A percentile compares a stretch with the other conserved stretches of the same genome.
Evolutionary conservation across 1,140 invertebrate species (phyloP).

Genomic region (Drosophila pectinifera): DNA sequence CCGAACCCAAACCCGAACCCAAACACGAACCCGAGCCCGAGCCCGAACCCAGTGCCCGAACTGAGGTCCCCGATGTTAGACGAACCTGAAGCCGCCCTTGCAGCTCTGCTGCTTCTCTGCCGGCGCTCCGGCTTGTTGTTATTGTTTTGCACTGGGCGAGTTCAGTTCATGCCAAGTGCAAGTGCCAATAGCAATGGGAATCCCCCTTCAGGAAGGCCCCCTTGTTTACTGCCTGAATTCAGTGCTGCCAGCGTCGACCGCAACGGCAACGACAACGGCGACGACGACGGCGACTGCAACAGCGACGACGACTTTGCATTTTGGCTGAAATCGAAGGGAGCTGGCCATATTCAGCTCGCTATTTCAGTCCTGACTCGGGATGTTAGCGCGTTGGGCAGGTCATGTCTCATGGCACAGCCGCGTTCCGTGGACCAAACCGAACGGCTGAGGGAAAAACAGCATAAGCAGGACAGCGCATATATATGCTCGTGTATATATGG

Average conservation of each 20-base stretch:
- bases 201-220: slow-evolving; percentile 5
- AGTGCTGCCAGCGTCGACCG: slow-evolving; percentile 26
- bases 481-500: slow-evolving; percentile 22
- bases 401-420: slow-evolving; percentile 80
- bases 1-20: background rate
- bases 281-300: slow-evolving; percentile 26
- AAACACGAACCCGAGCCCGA: background rate
- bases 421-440: slow-evolving; percentile 66
- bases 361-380: slow-evolving; percentile 85
- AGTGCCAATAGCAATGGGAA: slow-evolving; percentile 63
- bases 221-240: slow-evolving; percentile 74
- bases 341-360: slow-evolving; percentile 31
- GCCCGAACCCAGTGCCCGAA: slow-evolving; percentile 4
- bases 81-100: slow-evolving; percentile 66
- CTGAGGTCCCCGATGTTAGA: slow-evolving; percentile 5
- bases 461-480: slow-evolving; percentile 33
- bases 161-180: slow-evolving; percentile 77
- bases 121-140: slow-evolving; percentile 40
- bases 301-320: slow-evolving; percentile 31
- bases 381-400: slow-evolving; percentile 85
- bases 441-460: slow-evolving; percentile 31
- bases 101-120: slow-evolving; percentile 46
- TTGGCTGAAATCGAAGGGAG: slow-evolving; percentile 57
- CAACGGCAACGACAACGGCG: slow-evolving; percentile 19
- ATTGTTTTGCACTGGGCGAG: slow-evolving; percentile 61